These are phyloP conservation scores for Theonella swinhoei DNA, from an alignment of 37 sponge, comb jelly and placozoan species.

Conservation along the genomic window DNA sequence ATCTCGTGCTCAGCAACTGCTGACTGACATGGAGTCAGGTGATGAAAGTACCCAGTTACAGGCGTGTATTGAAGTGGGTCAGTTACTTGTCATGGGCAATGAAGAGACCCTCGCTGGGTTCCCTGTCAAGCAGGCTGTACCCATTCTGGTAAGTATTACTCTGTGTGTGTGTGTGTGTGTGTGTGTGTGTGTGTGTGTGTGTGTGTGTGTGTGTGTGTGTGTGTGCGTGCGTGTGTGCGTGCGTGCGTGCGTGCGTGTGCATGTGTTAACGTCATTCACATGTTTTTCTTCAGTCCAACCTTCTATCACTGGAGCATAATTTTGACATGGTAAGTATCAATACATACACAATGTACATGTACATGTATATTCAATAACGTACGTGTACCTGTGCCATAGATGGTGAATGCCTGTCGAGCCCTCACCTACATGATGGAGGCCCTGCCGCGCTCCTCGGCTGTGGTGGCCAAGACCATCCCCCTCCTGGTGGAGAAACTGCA, in stretches of 20 bases:
- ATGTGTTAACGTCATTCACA: too few relatives aligned
- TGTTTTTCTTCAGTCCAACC: constrained; percentile 71
- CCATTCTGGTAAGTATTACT: constrained; percentile 80
- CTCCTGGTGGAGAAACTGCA: constrained; percentile 79
- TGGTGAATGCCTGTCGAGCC: constrained; percentile 93
- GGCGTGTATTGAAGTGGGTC: constrained; percentile 86
- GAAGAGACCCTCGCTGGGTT: constrained; percentile 96
- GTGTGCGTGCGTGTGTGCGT: too few relatives aligned
- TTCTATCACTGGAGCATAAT: constrained; percentile 88
- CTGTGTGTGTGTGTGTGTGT: neutral
- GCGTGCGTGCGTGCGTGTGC: too few relatives aligned
- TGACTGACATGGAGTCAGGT: constrained; percentile 70
- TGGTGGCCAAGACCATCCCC: constrained; percentile 81
- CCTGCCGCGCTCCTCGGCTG: constrained; percentile 75
- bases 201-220: too few relatives aligned
- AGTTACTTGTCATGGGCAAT: constrained; percentile 96
- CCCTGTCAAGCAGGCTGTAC: constrained; percentile 91
- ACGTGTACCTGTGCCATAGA: constrained; percentile 40
- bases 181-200: neutral
- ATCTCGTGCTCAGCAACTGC: constrained; percentile 71
- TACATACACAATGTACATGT: neutral
- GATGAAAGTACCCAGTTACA: constrained; percentile 87
- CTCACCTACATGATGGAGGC: constrained; percentile 98
- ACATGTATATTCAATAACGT: neutral
- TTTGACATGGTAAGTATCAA: constrained; percentile 85